phyloP scores from a whole-genome alignment of 2,113 vertebrate species.

The Ginglymostoma cirratum region DNA sequence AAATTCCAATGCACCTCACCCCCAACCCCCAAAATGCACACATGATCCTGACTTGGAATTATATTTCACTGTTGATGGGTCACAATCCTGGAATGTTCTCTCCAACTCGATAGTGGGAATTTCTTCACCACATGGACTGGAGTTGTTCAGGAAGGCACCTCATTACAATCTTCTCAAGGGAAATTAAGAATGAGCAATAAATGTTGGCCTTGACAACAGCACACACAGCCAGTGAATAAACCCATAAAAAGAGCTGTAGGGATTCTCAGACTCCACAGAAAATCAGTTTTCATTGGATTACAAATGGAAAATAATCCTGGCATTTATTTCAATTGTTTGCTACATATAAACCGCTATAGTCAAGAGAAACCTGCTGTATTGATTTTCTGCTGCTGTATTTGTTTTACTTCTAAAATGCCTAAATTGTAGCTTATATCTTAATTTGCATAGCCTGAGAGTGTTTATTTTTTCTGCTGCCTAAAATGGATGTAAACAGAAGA shows the following conservation, averaged over 20 bases:
- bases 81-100: neutral
- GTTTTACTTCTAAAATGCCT: neutral
- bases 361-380: neutral
- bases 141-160: neutral
- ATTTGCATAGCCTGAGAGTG: neutral
- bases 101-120: neutral
- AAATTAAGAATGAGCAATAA: neutral
- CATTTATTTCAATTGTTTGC: neutral
- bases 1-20: no score
- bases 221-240: neutral
- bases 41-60: neutral
- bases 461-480: neutral
- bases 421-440: neutral
- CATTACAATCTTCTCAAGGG: neutral
- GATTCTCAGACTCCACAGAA: neutral
- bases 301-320: neutral
- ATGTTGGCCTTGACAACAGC: neutral
- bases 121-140: neutral
- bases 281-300: neutral
- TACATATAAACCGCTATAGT: neutral
- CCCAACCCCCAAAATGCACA: no score
- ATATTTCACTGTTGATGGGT: neutral
- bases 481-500: neutral
- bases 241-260: neutral
- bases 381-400: neutral